Conservation (phyloP, 2,113 vertebrate genomes). For the cat (Felis catus) region DNA sequence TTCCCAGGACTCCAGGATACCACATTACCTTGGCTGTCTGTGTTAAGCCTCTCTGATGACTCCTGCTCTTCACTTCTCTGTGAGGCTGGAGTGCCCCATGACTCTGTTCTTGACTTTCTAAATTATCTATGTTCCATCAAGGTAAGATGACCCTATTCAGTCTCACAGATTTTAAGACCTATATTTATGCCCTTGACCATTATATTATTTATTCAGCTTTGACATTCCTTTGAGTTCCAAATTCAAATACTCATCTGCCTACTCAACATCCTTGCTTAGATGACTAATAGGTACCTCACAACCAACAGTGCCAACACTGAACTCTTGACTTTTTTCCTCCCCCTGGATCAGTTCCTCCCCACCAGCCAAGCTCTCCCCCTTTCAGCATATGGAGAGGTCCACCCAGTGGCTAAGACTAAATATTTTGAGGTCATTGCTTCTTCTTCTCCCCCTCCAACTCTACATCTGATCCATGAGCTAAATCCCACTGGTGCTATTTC, state of each 20-base stretch:
- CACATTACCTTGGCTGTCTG: background rate
- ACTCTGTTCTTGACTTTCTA: background rate
- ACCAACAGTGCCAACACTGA: background rate
- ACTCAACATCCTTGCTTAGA: background rate
- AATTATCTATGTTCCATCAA: background rate
- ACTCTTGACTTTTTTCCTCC: background rate
- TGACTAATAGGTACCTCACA: background rate
- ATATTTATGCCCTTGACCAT: background rate
- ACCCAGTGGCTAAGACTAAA: background rate
- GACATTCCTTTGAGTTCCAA: background rate
- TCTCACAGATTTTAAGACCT: background rate
- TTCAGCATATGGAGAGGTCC: background rate
- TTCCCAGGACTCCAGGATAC: background rate
- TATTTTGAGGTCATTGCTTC: background rate
- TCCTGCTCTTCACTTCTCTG: background rate
- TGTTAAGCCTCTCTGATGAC: background rate
- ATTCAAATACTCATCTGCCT: background rate
- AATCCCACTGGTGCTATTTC: background rate
- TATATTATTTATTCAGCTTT: background rate
- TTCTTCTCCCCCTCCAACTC: background rate
- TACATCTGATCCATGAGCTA: background rate
- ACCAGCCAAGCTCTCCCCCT: background rate
- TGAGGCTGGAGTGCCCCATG: background rate
- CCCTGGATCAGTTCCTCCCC: background rate
- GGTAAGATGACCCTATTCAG: background rate